These are phyloP conservation scores for Acleris literana DNA, from an alignment of 2,888 invertebrate genomes.

Conservation along the genomic window DNA sequence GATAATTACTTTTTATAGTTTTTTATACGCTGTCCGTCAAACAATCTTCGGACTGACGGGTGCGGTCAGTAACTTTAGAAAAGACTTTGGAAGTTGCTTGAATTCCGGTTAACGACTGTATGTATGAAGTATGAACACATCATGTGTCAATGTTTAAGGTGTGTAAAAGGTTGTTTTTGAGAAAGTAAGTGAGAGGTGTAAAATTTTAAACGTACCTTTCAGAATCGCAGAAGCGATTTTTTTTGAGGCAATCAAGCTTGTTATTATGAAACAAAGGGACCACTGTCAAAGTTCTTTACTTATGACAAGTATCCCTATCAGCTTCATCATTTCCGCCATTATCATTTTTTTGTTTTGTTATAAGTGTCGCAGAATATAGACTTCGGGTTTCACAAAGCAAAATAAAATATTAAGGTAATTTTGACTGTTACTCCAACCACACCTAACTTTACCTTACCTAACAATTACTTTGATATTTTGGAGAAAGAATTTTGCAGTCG, in stretches of 20 bases:
- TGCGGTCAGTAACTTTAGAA: slow-evolving; percentile 33
- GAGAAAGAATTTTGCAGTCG: too few relatives aligned
- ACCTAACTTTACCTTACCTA: too few relatives aligned
- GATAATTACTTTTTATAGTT: slow-evolving; percentile 35
- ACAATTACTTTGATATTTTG: too few relatives aligned
- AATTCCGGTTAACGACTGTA: slow-evolving; percentile 16
- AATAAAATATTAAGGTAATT: too few relatives aligned
- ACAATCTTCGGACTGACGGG: slow-evolving; percentile 21
- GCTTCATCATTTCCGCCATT: too few relatives aligned
- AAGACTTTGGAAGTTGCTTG: slow-evolving; percentile 22
- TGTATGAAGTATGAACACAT: slow-evolving; percentile 14
- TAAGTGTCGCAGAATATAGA: too few relatives aligned
- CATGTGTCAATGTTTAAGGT: slow-evolving; percentile 21
- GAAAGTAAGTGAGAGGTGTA: slow-evolving; percentile 34
- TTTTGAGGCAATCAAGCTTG: not conserved
- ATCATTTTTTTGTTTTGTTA: too few relatives aligned
- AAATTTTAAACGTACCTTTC: not conserved
- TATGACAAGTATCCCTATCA: too few relatives aligned
- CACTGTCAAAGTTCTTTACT: too few relatives aligned
- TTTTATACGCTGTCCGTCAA: slow-evolving; percentile 31
- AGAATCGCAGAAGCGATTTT: not conserved
- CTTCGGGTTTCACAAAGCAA: too few relatives aligned
- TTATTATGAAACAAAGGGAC: too few relatives aligned
- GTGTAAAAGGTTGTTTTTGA: slow-evolving; percentile 16
- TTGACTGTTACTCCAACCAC: too few relatives aligned